phyloP scores from a whole-genome alignment of 2,888 invertebrate species.

The Hirtodrosophila trivittata region DNA sequence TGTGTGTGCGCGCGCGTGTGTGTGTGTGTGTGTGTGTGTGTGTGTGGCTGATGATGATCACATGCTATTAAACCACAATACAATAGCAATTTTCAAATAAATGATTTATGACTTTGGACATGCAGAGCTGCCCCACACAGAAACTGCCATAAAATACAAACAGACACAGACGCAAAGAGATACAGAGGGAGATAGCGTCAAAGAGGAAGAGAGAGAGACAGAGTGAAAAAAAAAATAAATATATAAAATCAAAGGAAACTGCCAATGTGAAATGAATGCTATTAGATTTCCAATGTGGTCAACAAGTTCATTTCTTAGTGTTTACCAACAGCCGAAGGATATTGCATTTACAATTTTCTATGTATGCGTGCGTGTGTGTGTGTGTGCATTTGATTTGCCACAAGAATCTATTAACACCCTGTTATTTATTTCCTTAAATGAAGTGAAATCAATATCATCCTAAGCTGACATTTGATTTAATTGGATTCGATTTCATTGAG shows the following conservation, averaged over 20 bases:
- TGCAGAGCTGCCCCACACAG: slow-evolving; percentile 48
- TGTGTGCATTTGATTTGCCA: too few relatives aligned
- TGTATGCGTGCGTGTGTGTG: too few relatives aligned
- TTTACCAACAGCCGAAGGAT: neutral
- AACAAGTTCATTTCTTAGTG: slow-evolving; percentile 35
- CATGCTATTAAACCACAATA: slow-evolving; percentile 78
- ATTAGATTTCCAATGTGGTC: slow-evolving; percentile 41
- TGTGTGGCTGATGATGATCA: slow-evolving; percentile 66
- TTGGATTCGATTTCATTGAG: too few relatives aligned
- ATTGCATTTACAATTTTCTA: too few relatives aligned
- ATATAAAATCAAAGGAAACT: slow-evolving; percentile 1
- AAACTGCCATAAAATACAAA: slow-evolving; percentile 50
- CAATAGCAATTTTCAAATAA: slow-evolving; percentile 77
- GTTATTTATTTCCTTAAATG: too few relatives aligned
- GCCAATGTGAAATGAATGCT: slow-evolving; percentile 22
- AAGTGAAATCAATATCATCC: too few relatives aligned
- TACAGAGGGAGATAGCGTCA: neutral
- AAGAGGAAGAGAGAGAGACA: slow-evolving; percentile 4
- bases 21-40: slow-evolving; percentile 20
- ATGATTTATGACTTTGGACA: slow-evolving; percentile 69
- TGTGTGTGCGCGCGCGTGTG: slow-evolving; percentile 9
- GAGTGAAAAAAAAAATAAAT: neutral
- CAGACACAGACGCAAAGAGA: slow-evolving; percentile 6
- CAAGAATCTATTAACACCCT: too few relatives aligned
- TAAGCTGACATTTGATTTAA: too few relatives aligned